Evolutionary conservation across 2,113 vertebrate species (phyloP).

Genomic region (Corydoras sp.): DNA sequence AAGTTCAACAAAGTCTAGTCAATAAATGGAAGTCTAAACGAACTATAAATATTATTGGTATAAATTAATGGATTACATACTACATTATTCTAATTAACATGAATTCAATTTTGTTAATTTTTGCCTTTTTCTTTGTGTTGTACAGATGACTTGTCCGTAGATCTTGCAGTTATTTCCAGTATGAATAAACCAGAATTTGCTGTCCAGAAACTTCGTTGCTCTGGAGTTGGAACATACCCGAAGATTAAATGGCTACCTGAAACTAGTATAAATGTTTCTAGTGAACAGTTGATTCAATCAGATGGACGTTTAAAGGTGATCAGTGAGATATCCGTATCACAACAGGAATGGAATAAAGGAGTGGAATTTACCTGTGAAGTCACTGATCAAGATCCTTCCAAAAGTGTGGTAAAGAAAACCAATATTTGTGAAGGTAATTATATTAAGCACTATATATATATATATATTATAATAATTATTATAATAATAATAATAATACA

Average conservation of each 20-base stretch:
- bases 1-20: conserved; percentile 1
- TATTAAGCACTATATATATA: not conserved
- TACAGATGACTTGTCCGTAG: conserved; percentile 49
- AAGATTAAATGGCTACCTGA: conserved; percentile 51
- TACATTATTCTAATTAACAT: too few species aligned
- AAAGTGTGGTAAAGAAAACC: not conserved
- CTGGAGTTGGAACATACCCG: conserved; percentile 53
- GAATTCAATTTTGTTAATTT: too few species aligned
- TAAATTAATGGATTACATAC: not conserved
- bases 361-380: conserved; percentile 51
- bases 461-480: not conserved
- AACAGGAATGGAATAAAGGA: conserved; percentile 51
- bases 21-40: not conserved
- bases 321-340: conserved; percentile 46
- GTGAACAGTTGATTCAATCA: conserved; percentile 29
- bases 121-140: too few species aligned
- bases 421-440: conserved; percentile 58
- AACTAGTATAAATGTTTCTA: not conserved
- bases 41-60: conserved; percentile 37
- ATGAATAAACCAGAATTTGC: not conserved
- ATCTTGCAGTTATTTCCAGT: conserved; percentile 43
- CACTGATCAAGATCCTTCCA: conserved; percentile 22
- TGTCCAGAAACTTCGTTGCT: conserved; percentile 49
- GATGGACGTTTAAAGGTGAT: conserved; percentile 46
- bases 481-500: too few species aligned